Evolutionary conservation across 2,797 vertebrate genomes (phyloP), one percentile per base, ranked within the genome.

Genomic region (Dendrocincla tyrannina): DNA sequence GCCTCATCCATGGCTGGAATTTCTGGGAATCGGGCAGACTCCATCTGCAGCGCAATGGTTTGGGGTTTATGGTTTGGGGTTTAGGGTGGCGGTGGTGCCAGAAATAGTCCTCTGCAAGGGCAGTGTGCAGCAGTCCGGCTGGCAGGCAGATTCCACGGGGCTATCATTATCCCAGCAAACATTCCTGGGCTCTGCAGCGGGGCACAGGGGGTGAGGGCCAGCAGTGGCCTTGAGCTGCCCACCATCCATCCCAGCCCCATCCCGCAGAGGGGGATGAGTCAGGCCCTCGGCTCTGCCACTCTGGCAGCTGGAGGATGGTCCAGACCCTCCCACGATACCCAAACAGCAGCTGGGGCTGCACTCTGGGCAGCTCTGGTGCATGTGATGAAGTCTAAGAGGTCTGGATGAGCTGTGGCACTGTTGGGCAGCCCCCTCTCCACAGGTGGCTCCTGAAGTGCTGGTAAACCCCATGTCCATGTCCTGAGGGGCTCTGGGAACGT

Each of bases 271-370:
- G 63, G 89, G 32, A 42, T 89, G 89, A 84, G 79, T 63, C 79
- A 89, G 39, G 55, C n/a, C 47, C 37, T 91, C 0, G 0, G 35
- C 35, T 80, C 46, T 1, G 0, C 46, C 0, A 0, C 74, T 91
- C 13, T 0, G 1, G 25, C n/a, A 69, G 50, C 74, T 59, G 63
- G 50, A 76, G 79, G 58, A 49, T 0, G 0, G 9, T 70, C 46
- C 86, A 62, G 69, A 49, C 42, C 56, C 22, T 81, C 64, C 63
- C 49, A 27, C 0, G 0, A 46, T 32, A 37, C 55, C 60, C 84
- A 28, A 17, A 41, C 2, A 4, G 28, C 46, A 62, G 17, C 68
- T 2, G 4, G 32, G 13, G 13, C 74, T 52, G 25, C 58, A 42
- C 37, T 79, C 37, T 2, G 0, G 18, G 37, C 30, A 53, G 49